Evolutionary conservation across 2,113 vertebrate species (phyloP), one percentile per base, ranked within the genome.

Genomic region (Ornithorhynchus anatinus): DNA sequence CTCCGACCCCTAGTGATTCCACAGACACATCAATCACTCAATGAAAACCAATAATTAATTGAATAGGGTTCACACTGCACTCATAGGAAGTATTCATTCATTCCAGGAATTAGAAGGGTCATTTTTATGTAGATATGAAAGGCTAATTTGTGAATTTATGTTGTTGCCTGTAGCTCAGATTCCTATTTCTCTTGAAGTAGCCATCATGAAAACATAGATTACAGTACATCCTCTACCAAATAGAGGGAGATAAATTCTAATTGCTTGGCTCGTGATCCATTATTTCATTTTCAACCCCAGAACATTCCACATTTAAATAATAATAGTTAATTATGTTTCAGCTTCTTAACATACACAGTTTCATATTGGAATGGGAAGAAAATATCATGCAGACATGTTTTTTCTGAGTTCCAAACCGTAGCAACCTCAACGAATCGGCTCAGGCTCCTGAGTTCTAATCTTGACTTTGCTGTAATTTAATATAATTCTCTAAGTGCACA

Each of bases 81-180:
- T 88, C 78, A 80, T 84, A 61, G 38, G 36, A 59, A 75, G 64
- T 78, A 86, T 89, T 90, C 75, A 59, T 81, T 67, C 76, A 69
- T 86, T 84, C 58, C 53, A 33, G 81, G 74, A 80, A 87, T 91
- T 75, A 82, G 58, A 71, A 88, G 68, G 59, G 75, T 89, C 84
- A 89, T 84, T 84, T 89, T 48, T 9, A 27, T 87, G 82, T 70
- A 0, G 1, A 78, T 1, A 2, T 65, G 56, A 84, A 43, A 60
- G 45, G 32, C 79, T 66, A 80, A 56, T 53, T 82, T 82, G 8
- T 56, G 63, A 58, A 68, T 48, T 39, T 33, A 23, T 62, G 25
- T 61, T 59, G 11, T 61, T 80, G 5, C n/a, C 32, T 75, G 22
- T 36, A 61, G 25, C 42, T 17, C 10, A 61, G 6, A 12, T 33